Evolutionary conservation across 2,888 invertebrate genomes (phyloP), one percentile per base, ranked within the genome.

Genomic region (Oeneis ivallda): DNA sequence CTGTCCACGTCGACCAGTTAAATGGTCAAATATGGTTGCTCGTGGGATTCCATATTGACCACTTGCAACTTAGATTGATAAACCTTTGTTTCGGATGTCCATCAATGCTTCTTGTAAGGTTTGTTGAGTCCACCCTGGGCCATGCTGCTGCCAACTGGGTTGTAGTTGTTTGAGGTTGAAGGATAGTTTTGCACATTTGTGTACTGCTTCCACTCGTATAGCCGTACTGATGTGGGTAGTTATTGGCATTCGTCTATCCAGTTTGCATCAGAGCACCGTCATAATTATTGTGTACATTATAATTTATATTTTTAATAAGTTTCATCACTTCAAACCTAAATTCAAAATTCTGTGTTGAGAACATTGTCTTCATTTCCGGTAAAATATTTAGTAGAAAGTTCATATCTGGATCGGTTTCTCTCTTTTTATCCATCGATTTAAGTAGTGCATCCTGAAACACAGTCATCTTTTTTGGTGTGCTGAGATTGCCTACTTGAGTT

Each of bases 301-400:
- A 54, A 37, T 54, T 54, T 37, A 54, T 54, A 54, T 69, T 69
- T 62, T 68, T 62, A 62, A 70, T n/a, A n/a, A n/a, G n/a, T n/a
- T n/a, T n/a, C n/a, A n/a, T n/a, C n/a, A n/a, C n/a, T 65, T 70
- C 71, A 41, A 73, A 72, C 67, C 71, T 65, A 66, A 72, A 73
- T 66, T 74, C 71, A 70, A 72, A 74, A 67, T 71, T 71, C 63
- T 74, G 71, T 64, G 62, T 70, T 65, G 67, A 65, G 64, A 68
- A 62, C 73, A 72, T 72, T 67, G 69, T 66, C 63, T 72, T 70
- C 72, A 74, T 74, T 65, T 72, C 73, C 63, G 71, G 72, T 66
- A 74, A 70, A 65, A 72, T 68, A 69, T 63, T 70, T 67, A 54
- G 65, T 59, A 70, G n/a, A 71, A 72, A 71, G 65, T 70, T 70